Percentiles rank a stretch among this genome's conserved stretches.
phyloP scores from a whole-genome alignment of 2,797 vertebrate species.

The Argentina silus region DNA sequence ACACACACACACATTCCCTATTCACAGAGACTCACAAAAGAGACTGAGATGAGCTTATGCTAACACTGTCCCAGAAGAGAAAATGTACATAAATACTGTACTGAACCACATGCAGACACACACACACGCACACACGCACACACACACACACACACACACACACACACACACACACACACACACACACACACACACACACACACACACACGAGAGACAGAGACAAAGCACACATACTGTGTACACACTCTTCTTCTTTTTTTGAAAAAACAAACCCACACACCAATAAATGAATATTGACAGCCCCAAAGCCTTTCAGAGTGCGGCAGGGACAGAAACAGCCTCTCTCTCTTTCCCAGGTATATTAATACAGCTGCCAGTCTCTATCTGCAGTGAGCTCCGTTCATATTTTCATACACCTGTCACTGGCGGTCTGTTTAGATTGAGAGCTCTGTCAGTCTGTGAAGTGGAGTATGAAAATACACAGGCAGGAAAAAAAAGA shows the following conservation, averaged over 20 bases:
- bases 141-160: too few relatives aligned
- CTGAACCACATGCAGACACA: too few relatives aligned
- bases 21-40: neutral
- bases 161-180: too few relatives aligned
- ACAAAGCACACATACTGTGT: neutral
- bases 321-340: too few relatives aligned
- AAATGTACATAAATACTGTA: too few relatives aligned
- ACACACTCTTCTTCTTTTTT: neutral
- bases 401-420: constrained; percentile 3
- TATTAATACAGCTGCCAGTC: constrained; percentile 13
- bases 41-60: neutral
- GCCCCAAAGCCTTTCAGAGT: neutral
- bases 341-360: neutral
- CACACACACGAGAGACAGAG: neutral
- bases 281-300: constrained; percentile 5
- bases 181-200: too few relatives aligned
- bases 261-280: neutral
- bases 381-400: neutral
- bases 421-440: neutral
- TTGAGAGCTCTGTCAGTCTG: constrained; percentile 9
- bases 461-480: neutral
- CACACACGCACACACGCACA: too few relatives aligned
- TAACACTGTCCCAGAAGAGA: neutral
- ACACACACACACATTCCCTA: neutral
- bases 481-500: neutral